These are phyloP conservation scores for Oxyteleia sp. DNA, from an alignment of 2,888 invertebrate species.

Conservation along the genomic window DNA sequence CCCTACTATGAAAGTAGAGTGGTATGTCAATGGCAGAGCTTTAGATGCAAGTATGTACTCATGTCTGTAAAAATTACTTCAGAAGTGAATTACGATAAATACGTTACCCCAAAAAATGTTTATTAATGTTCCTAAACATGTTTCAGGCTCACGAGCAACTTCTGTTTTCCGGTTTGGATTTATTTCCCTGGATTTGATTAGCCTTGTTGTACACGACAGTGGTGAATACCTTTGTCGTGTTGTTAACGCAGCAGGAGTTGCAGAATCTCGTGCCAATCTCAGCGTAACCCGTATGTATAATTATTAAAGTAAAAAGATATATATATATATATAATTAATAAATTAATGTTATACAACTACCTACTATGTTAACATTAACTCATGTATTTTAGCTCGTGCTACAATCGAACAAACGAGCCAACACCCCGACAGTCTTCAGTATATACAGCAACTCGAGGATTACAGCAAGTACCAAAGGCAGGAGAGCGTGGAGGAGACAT, in stretches of 20 bases:
- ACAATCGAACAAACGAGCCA: slow-evolving; percentile 96
- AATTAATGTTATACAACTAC: too few relatives aligned
- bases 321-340: too few relatives aligned
- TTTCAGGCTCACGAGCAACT: slow-evolving; percentile 96
- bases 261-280: slow-evolving; percentile 94
- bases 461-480: slow-evolving; percentile 95
- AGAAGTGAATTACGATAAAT: neutral
- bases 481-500: slow-evolving; percentile 94
- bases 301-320: too few relatives aligned
- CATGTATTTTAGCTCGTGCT: slow-evolving; percentile 90
- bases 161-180: slow-evolving; percentile 99
- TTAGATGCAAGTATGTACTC: slow-evolving; percentile 95
- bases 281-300: slow-evolving; percentile 90
- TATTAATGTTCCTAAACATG: too few relatives aligned
- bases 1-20: slow-evolving; percentile 98
- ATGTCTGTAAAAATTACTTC: neutral
- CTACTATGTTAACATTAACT: too few relatives aligned
- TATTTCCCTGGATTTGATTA: slow-evolving; percentile 94
- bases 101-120: neutral
- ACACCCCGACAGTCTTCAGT: slow-evolving; percentile 96
- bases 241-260: slow-evolving; percentile 94
- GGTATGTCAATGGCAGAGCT: slow-evolving; percentile 97
- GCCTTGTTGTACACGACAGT: slow-evolving; percentile 94
- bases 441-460: slow-evolving; percentile 96
- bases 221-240: slow-evolving; percentile 97